A percentile compares a stretch with the other conserved stretches of the same genome.
These are phyloP conservation scores for Hermaeophaga mercurialis DNA, from an alignment of 2,888 invertebrate species.

Conservation along the genomic window DNA sequence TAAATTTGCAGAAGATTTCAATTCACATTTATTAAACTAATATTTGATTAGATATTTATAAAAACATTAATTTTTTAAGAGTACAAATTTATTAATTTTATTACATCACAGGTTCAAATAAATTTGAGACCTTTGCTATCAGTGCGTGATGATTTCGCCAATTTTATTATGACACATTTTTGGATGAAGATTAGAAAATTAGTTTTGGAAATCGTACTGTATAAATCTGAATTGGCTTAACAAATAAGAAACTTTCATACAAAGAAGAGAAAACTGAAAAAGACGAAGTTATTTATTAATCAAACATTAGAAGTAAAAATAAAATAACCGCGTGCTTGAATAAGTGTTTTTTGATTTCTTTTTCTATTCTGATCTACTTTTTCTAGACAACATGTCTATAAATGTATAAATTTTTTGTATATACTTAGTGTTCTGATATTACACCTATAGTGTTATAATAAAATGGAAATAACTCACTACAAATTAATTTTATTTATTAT, in stretches of 20 bases:
- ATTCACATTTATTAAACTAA: no score
- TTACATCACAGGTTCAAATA: no score
- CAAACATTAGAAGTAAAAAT: slow-evolving; percentile 29
- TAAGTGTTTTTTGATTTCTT: slow-evolving; percentile 35
- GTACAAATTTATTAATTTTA: no score
- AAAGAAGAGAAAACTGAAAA: not conserved
- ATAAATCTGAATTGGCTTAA: not conserved
- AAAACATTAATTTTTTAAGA: no score
- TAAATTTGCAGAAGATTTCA: no score
- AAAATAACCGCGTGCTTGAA: slow-evolving; percentile 41
- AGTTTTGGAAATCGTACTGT: not conserved
- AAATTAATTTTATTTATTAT: not conserved
- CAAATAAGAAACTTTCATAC: not conserved
- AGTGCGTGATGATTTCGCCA: not conserved
- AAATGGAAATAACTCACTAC: slow-evolving; percentile 36
- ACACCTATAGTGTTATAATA: slow-evolving; percentile 45
- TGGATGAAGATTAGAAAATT: not conserved
- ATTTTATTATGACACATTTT: not conserved
- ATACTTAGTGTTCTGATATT: slow-evolving; percentile 44
- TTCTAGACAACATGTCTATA: slow-evolving; percentile 42
- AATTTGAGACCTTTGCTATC: no score
- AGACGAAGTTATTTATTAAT: slow-evolving; percentile 33
- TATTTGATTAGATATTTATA: no score
- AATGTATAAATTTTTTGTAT: slow-evolving; percentile 46
- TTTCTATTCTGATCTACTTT: slow-evolving; percentile 32